phyloP scores from a whole-genome alignment of 2,888 invertebrate species.

The Lingula anatina region DNA sequence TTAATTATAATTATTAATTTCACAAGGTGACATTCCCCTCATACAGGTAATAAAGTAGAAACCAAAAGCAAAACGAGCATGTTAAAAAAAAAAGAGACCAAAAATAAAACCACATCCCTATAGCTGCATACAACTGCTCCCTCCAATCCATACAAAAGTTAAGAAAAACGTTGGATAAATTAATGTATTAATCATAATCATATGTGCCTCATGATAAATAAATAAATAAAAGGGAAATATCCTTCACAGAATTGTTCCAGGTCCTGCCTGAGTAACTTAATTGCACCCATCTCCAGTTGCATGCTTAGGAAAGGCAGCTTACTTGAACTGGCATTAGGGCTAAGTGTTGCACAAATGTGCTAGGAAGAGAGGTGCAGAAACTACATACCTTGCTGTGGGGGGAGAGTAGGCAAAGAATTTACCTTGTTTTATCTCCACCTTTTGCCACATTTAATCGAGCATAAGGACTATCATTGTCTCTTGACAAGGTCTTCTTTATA shows the following conservation, averaged over 20 bases:
- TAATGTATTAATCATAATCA: background rate
- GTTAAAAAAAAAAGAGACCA: background rate
- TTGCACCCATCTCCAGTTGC: too few relatives aligned
- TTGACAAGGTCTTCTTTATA: constrained; percentile 16
- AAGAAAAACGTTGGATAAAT: background rate
- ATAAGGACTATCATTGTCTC: constrained; percentile 11
- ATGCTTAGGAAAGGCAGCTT: too few relatives aligned
- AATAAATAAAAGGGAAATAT: background rate
- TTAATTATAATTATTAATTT: too few relatives aligned
- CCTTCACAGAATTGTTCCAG: too few relatives aligned
- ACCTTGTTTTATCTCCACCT: constrained; percentile 34
- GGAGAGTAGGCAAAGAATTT: too few relatives aligned
- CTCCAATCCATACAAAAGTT: background rate
- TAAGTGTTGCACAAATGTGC: background rate
- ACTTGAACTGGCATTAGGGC: background rate
- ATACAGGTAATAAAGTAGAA: too few relatives aligned
- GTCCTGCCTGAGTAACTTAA: too few relatives aligned
- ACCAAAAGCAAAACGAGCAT: background rate
- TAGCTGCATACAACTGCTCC: background rate
- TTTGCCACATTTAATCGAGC: constrained; percentile 36
- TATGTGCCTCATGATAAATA: background rate
- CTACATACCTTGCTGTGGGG: too few relatives aligned
- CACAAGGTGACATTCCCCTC: too few relatives aligned
- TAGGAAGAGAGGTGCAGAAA: background rate
- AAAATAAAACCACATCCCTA: background rate